Percentiles rank a stretch among this genome's conserved stretches.
Conservation (phyloP, 2,113 vertebrate genomes). For the Pelecanoides urinatrix region DNA sequence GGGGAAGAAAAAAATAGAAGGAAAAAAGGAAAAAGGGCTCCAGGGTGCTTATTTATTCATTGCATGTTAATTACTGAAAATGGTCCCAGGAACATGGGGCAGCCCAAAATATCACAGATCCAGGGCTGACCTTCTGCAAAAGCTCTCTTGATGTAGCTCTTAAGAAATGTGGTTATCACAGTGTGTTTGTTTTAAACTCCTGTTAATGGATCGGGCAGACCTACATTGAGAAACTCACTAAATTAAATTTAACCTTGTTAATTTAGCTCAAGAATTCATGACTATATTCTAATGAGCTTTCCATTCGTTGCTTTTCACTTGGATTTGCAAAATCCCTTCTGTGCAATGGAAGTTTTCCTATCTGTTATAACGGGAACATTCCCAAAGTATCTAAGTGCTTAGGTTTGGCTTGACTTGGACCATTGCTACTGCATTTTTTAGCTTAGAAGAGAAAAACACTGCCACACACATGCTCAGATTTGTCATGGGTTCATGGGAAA, state of each 20-base stretch:
- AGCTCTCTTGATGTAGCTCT: not conserved
- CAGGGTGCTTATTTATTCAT: not conserved
- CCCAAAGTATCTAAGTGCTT: conserved; percentile 10
- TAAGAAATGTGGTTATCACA: conserved; percentile 21
- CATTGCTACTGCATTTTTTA: not conserved
- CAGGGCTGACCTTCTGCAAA: conserved; percentile 4
- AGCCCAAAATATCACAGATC: conserved; percentile 30
- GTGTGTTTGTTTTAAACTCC: conserved; percentile 8
- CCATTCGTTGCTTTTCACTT: not conserved
- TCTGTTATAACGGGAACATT: not conserved
- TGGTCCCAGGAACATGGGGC: not conserved
- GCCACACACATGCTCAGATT: conserved; percentile 49
- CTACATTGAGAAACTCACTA: not conserved
- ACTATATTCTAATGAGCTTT: conserved; percentile 21
- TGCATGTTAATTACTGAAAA: conserved; percentile 12
- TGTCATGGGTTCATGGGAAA: not conserved
- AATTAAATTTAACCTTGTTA: conserved; percentile 30
- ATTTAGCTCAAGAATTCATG: conserved; percentile 29
- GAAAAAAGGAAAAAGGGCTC: not conserved
- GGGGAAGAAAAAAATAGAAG: not conserved
- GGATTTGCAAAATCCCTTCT: conserved; percentile 5
- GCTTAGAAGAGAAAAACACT: conserved; percentile 39
- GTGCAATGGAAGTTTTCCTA: not conserved
- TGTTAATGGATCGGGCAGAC: not conserved
- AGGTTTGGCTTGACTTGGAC: conserved; percentile 21